phyloP scores from a whole-genome alignment of 2,888 invertebrate genomes.

The Prenolepis imparis region DNA sequence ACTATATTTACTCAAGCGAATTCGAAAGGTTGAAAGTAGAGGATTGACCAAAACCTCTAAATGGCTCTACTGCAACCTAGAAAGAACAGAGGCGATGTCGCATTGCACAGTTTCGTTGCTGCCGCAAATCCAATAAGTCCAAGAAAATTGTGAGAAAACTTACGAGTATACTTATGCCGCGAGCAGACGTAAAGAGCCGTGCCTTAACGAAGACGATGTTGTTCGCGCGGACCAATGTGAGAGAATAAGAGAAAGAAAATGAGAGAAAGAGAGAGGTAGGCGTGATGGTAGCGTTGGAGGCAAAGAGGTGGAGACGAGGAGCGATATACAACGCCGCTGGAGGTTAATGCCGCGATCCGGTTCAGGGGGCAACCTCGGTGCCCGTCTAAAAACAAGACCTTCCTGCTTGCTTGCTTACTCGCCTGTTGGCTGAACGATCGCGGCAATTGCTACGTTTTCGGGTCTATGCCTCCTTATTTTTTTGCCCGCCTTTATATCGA shows the following conservation, averaged over 20 bases:
- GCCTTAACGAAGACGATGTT: constrained; percentile 59
- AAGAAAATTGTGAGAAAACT: constrained; percentile 42
- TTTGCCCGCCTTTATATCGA: not conserved
- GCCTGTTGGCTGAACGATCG: constrained; percentile 31
- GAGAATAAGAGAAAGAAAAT: constrained; percentile 32
- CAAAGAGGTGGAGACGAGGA: constrained; percentile 64
- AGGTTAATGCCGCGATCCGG: constrained; percentile 85
- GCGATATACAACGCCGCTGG: constrained; percentile 77
- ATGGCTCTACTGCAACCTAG: not conserved
- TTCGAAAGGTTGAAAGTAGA: not conserved
- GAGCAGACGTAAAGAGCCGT: constrained; percentile 66
- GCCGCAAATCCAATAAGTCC: constrained; percentile 46
- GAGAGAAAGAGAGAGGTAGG: constrained; percentile 47
- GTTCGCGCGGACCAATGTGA: constrained; percentile 26
- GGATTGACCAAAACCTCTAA: not conserved
- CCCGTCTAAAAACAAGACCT: constrained; percentile 79
- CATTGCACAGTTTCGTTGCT: constrained; percentile 28
- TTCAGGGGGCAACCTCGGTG: constrained; percentile 83
- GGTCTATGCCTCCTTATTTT: not conserved
- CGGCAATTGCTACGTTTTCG: constrained; percentile 33
- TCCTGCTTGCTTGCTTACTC: constrained; percentile 58
- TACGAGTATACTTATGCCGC: constrained; percentile 56
- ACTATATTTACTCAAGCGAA: not conserved
- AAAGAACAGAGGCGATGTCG: not conserved
- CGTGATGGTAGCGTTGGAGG: constrained; percentile 66